phyloP scores from a whole-genome alignment of 53 echinoderm and acorn worm species.

The Stichopus horrens region DNA sequence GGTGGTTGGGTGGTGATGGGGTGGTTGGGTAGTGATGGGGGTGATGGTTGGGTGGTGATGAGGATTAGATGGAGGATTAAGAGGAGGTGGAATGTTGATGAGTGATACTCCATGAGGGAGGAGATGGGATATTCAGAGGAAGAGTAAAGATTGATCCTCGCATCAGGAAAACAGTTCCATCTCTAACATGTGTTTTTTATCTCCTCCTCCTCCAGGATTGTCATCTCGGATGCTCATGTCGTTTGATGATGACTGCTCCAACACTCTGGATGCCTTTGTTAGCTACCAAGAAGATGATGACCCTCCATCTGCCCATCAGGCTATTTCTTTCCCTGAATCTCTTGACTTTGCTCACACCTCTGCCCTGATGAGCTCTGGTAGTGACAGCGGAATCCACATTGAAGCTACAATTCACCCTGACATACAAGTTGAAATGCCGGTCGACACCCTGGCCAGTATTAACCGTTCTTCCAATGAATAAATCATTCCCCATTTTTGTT shows the following conservation, averaged over 20 bases:
- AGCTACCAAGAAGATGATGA: slow-evolving; percentile 34
- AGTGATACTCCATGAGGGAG: background rate
- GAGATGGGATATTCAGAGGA: background rate
- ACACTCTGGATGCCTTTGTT: slow-evolving; percentile 38
- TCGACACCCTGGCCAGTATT: slow-evolving; percentile 81
- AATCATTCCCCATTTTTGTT: background rate
- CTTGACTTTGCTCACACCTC: background rate
- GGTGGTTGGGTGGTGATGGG: background rate
- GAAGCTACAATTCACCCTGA: slow-evolving; percentile 88
- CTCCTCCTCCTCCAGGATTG: slow-evolving; percentile 56
- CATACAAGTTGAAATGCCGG: slow-evolving; percentile 85
- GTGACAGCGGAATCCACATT: slow-evolving; percentile 9
- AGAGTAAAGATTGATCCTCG: background rate
- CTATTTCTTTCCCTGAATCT: background rate
- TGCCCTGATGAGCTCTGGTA: slow-evolving; percentile 19
- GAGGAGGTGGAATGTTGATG: no score
- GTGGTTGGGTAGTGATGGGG: background rate
- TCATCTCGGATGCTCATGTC: slow-evolving; percentile 88
- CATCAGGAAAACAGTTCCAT: background rate
- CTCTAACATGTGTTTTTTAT: background rate
- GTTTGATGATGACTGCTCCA: slow-evolving; percentile 59
- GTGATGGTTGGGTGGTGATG: background rate
- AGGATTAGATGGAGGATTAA: background rate
- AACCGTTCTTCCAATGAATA: slow-evolving; percentile 89
- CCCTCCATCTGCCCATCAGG: background rate